Evolutionary conservation across 35 echinoderm and acorn worm genomes (phyloP), one percentile per base, ranked within the genome.

Genomic region (Ophiothrix spiculata): DNA sequence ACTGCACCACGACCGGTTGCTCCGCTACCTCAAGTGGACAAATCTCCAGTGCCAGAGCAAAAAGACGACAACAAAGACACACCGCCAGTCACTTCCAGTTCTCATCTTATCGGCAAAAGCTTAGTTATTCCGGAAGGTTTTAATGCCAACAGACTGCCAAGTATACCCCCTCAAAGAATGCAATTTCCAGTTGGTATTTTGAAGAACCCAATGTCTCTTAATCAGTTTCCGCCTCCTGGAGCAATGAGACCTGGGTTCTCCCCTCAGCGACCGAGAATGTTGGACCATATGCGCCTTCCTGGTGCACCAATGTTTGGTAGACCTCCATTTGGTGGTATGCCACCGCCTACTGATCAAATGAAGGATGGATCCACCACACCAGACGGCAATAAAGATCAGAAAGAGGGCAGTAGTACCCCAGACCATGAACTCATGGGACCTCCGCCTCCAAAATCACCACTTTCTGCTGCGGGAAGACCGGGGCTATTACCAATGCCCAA

Each of bases 11-110:
- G 49, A 73, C 56, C 76, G 31, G 46, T 49, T 39, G 76, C 56
- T 14, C 40, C 76, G 35, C 73, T 76, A 79, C 77, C 76, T 69
- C 54, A 39, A 79, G 36, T 78, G 33, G 37, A 69, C 25, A 69
- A 69, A n/a, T 69, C 60, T 15, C 8, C 60, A n/a, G n/a, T n/a
- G n/a, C 60, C 29, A 15, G 29, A 10, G 60, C 17, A n/a, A n/a
- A 69, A 54, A n/a, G 60, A 69, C 3, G 60, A 69, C 4, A n/a
- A n/a, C 29, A 69, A 69, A 69, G 25, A 15, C 10, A 69, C 23
- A 2, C 60, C 60, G 29, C 60, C 60, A 69, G 29, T 28, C 17
- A 69, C 10, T 2, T 49, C 42, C 19, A 19, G 6, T 49, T 10
- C 25, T 25, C 60, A n/a, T 15, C 25, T 69, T 10, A 69, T 69